A percentile compares a stretch with the other conserved stretches of the same genome.
phyloP scores from a whole-genome alignment of 2,888 invertebrate genomes.

The Dorcus hopei region DNA sequence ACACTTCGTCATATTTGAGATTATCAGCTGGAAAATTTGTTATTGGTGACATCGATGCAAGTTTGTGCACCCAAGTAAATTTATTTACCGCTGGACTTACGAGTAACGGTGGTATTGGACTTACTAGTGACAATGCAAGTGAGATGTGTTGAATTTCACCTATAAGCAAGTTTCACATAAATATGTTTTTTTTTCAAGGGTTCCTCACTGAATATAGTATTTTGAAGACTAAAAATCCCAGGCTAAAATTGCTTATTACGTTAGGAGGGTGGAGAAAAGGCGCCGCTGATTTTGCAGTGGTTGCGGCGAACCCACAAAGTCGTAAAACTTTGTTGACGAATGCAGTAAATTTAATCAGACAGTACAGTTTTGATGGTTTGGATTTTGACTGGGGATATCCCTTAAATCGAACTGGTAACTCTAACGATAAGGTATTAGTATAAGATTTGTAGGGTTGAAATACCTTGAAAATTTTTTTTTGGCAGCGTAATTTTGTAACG shows the following conservation, averaged over 20 bases:
- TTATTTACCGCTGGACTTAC: constrained; percentile 71
- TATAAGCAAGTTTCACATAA: not conserved
- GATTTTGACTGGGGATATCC: constrained; percentile 76
- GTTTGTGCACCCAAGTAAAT: constrained; percentile 72
- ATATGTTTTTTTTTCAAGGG: not conserved
- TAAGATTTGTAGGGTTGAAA: no score
- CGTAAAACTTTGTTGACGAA: constrained; percentile 58
- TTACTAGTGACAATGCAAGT: constrained; percentile 54
- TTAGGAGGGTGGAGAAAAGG: constrained; percentile 71
- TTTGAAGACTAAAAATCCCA: constrained; percentile 48
- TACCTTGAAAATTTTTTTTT: no score
- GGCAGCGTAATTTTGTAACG: constrained; percentile 29
- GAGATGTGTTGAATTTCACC: constrained; percentile 45
- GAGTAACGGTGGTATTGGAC: constrained; percentile 57
- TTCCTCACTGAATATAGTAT: constrained; percentile 2
- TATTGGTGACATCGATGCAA: constrained; percentile 63
- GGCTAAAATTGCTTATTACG: constrained; percentile 57
- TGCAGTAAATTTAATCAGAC: constrained; percentile 53
- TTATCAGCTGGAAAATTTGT: constrained; percentile 62
- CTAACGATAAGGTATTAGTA: constrained; percentile 38
- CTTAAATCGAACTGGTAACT: constrained; percentile 50
- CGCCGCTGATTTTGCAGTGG: constrained; percentile 42
- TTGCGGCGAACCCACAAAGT: constrained; percentile 47
- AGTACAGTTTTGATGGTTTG: constrained; percentile 65
- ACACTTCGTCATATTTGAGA: constrained; percentile 73